phyloP scores from a whole-genome alignment of 2,797 vertebrate species.

The Tamandua tetradactyla region DNA sequence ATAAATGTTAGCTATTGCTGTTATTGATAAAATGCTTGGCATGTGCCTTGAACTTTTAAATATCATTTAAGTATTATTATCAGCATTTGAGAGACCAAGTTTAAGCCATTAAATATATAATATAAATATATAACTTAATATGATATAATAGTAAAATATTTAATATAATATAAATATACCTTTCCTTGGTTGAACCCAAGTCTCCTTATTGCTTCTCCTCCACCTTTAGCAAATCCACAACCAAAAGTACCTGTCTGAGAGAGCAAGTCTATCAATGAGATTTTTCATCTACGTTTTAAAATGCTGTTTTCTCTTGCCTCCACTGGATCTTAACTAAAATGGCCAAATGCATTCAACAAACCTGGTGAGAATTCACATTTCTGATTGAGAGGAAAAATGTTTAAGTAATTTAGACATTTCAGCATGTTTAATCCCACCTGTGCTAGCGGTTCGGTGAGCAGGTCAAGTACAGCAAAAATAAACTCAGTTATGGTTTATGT shows the following conservation, averaged over 20 bases:
- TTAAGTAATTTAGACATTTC: constrained; percentile 52
- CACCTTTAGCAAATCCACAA: not conserved
- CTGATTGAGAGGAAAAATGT: not conserved
- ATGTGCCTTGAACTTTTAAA: not conserved
- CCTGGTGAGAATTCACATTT: constrained; percentile 1
- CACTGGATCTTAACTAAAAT: constrained; percentile 14
- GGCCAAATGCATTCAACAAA: not conserved
- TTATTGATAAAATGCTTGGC: not conserved
- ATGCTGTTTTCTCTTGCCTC: not conserved
- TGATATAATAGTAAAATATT: no score
- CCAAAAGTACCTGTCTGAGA: not conserved
- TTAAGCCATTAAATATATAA: not conserved
- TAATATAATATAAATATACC: not conserved
- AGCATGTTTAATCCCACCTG: not conserved
- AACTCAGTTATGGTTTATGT: constrained; percentile 22
- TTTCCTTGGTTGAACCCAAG: not conserved
- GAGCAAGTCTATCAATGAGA: not conserved
- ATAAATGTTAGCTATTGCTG: not conserved
- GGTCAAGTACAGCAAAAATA: constrained; percentile 30
- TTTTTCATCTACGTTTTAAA: not conserved
- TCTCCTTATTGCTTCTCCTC: not conserved
- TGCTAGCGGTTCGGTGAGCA: constrained; percentile 14
- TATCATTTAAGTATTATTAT: not conserved
- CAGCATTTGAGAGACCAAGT: not conserved
- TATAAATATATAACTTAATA: no score